Percentiles rank a stretch among this genome's conserved stretches.
Conservation (phyloP, 23 tunicate genomes). For the Ascidia mentula region DNA sequence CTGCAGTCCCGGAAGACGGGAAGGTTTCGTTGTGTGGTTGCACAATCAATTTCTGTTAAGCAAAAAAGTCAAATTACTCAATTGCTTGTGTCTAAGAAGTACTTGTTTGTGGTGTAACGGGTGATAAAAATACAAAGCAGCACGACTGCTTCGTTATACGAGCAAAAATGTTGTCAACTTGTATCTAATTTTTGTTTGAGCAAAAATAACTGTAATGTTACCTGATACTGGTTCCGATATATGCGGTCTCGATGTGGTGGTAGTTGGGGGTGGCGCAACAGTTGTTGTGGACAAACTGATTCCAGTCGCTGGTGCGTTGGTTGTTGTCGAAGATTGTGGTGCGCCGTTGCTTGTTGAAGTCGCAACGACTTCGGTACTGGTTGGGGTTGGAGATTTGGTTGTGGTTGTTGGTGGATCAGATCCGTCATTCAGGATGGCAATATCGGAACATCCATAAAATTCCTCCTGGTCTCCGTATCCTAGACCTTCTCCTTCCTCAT, state of each 20-base stretch:
- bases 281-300: background rate
- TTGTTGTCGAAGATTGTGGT: conserved; percentile 14
- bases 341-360: background rate
- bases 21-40: background rate
- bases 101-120: no score
- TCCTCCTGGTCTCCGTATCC: conserved; percentile 60
- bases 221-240: background rate
- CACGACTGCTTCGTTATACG: no score
- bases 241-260: background rate
- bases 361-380: background rate
- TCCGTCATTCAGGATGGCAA: conserved; percentile 6
- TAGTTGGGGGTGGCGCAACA: background rate
- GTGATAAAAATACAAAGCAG: no score
- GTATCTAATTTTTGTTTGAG: no score
- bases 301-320: background rate
- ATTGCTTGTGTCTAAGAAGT: background rate
- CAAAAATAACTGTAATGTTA: no score
- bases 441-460: conserved; percentile 60
- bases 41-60: conserved; percentile 35
- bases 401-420: conserved; percentile 3
- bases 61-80: background rate
- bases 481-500: conserved; percentile 34
- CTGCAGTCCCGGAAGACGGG: conserved; percentile 36
- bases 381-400: conserved; percentile 1
- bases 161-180: no score